Evolutionary conservation across 2,797 vertebrate species (phyloP).

Genomic region (Alcedo quadribrachys): DNA sequence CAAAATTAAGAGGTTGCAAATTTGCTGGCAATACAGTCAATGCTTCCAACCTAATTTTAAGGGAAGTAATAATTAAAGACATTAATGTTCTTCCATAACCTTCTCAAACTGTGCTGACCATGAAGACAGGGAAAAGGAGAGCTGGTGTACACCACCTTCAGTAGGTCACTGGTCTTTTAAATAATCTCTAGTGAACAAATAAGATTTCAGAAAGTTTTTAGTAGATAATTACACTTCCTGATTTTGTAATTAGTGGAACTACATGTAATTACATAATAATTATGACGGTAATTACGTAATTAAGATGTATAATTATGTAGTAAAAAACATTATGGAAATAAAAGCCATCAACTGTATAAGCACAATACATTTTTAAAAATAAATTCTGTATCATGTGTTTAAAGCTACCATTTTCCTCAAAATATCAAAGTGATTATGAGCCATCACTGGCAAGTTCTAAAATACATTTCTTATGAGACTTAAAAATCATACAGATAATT

Average conservation of each 20-base stretch:
- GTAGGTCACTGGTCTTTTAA: constrained; percentile 82
- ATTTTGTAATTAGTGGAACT: constrained; percentile 88
- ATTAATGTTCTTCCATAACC: not conserved
- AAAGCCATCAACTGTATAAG: constrained; percentile 84
- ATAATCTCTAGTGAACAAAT: constrained; percentile 81
- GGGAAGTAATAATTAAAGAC: constrained; percentile 1
- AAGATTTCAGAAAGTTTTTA: constrained; percentile 85
- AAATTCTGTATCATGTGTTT: constrained; percentile 80
- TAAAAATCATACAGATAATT: constrained; percentile 71
- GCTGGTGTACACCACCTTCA: constrained; percentile 37
- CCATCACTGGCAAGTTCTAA: constrained; percentile 74
- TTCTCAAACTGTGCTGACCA: not conserved
- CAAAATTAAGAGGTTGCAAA: not conserved
- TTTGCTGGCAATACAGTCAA: not conserved
- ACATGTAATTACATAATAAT: constrained; percentile 87
- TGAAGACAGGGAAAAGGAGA: not conserved
- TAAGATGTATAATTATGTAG: constrained; percentile 88
- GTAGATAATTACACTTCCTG: constrained; percentile 87
- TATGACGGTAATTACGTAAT: constrained; percentile 87
- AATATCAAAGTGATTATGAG: constrained; percentile 80
- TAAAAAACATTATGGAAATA: constrained; percentile 88
- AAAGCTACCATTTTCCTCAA: constrained; percentile 81
- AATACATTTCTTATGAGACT: constrained; percentile 63
- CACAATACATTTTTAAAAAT: constrained; percentile 85
- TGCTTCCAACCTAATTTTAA: not conserved